These are phyloP conservation scores for Oncopeltus fasciatus DNA, from an alignment of 1,140 invertebrate species.

Conservation along the genomic window DNA sequence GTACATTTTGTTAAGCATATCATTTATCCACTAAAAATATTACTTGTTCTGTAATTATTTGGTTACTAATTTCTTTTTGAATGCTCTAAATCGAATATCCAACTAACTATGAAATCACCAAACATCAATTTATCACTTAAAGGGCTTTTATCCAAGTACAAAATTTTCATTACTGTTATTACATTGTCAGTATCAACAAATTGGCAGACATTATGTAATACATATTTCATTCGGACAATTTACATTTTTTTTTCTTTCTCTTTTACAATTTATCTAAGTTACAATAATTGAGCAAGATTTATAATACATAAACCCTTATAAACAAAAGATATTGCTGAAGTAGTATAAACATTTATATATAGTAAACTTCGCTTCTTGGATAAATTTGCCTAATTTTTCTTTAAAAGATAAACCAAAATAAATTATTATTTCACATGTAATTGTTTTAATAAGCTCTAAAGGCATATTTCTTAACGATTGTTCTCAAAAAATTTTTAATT, in stretches of 20 bases:
- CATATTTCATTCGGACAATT: not conserved
- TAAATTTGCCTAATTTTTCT: not conserved
- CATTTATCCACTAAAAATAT: conserved; percentile 1
- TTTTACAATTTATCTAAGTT: conserved; percentile 6
- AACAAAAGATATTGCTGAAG: conserved; percentile 4
- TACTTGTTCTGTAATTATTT: conserved; percentile 1
- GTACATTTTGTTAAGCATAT: conserved; percentile 14
- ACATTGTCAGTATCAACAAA: not conserved
- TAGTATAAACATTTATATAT: not conserved
- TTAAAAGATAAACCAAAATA: no score
- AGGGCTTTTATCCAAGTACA: not conserved
- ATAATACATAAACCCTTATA: conserved; percentile 1
- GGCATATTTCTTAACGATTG: not conserved
- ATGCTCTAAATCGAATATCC: conserved; percentile 16
- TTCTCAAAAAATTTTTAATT: not conserved
- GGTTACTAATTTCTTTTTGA: conserved; percentile 10
- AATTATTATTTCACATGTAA: no score
- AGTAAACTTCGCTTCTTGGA: not conserved
- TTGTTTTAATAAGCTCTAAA: not conserved
- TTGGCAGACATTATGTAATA: not conserved
- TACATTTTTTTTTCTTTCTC: not conserved
- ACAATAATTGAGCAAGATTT: not conserved
- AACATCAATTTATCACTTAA: conserved; percentile 13
- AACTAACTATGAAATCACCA: conserved; percentile 18
- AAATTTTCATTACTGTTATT: not conserved